A percentile compares a stretch with the other conserved stretches of the same genome.
Evolutionary conservation across 2,797 vertebrate species (phyloP).

Genomic region (Sebastes jordani): DNA sequence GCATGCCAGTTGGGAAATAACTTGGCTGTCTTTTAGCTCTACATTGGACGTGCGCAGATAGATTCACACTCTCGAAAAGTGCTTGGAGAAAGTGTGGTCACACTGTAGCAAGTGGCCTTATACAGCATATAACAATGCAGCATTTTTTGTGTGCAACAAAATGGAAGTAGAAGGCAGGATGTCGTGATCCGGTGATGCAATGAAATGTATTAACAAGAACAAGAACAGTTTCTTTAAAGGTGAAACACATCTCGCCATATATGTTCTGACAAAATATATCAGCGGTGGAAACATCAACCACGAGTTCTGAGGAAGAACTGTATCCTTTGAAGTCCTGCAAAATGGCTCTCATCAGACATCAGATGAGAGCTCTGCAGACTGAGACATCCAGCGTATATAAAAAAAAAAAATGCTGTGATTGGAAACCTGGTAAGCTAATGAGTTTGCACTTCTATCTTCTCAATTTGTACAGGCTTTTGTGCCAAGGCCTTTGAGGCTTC

Average conservation of each 20-base stretch:
- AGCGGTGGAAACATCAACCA: constrained; percentile 44
- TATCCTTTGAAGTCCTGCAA: constrained; percentile 76
- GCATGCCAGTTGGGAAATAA: constrained; percentile 64
- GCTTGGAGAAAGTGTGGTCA: constrained; percentile 39
- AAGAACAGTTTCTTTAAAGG: constrained; percentile 8
- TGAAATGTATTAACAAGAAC: constrained; percentile 25
- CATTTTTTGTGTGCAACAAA: constrained; percentile 28
- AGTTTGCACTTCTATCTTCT: constrained; percentile 83
- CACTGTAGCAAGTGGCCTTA: constrained; percentile 8
- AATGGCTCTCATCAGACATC: constrained; percentile 75
- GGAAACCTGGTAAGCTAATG: constrained; percentile 83
- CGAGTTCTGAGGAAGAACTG: constrained; percentile 54
- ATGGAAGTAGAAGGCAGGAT: constrained; percentile 19
- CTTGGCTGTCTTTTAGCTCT: constrained; percentile 37
- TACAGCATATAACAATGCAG: constrained; percentile 37
- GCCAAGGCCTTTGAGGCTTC: constrained; percentile 82
- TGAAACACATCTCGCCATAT: constrained; percentile 36
- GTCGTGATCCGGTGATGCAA: background rate
- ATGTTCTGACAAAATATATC: constrained; percentile 59
- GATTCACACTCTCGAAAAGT: constrained; percentile 36
- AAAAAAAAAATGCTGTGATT: constrained; percentile 72
- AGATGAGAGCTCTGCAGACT: constrained; percentile 68
- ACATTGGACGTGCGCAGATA: constrained; percentile 40
- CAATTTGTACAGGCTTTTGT: constrained; percentile 82
- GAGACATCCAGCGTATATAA: constrained; percentile 67